These are phyloP conservation scores for Branchinecta lindahli DNA, from an alignment of 1,140 invertebrate species.

Conservation along the genomic window DNA sequence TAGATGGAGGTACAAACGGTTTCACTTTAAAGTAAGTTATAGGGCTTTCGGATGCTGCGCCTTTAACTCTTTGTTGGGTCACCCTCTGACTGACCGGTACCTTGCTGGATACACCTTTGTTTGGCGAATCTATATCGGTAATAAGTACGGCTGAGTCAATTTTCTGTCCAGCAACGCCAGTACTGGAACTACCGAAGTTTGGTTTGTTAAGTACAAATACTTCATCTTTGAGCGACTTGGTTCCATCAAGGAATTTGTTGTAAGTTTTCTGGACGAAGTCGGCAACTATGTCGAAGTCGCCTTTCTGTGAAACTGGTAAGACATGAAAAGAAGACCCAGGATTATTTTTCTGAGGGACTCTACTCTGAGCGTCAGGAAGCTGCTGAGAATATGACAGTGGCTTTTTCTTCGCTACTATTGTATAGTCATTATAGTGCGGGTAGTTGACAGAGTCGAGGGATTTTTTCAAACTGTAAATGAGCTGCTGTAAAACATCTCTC, in stretches of 20 bases:
- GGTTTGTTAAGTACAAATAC: constrained; percentile 13
- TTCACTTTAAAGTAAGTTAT: not conserved
- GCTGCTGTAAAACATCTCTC: too few species aligned
- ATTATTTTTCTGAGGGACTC: not conserved
- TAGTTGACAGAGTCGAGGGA: too few species aligned
- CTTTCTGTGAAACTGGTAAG: constrained; percentile 12
- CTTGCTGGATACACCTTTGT: too few species aligned
- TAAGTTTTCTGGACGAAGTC: constrained; percentile 10
- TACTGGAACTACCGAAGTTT: not conserved
- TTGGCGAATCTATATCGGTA: not conserved
- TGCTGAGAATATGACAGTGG: too few species aligned
- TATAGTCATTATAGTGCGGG: too few species aligned
- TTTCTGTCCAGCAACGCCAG: not conserved
- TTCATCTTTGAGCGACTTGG: constrained; percentile 6
- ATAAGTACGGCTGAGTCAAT: not conserved
- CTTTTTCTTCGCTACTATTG: too few species aligned
- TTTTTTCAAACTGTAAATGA: too few species aligned
- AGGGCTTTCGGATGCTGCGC: not conserved
- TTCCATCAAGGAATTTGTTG: constrained; percentile 12
- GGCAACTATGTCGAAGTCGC: constrained; percentile 12
- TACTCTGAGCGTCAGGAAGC: not conserved
- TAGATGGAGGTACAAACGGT: not conserved
- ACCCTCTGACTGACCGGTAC: too few species aligned
- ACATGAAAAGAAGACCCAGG: constrained; percentile 12
- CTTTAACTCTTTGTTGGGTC: not conserved